Conservation (phyloP, 2,113 vertebrate genomes). For the Plestiodon gilberti region DNA sequence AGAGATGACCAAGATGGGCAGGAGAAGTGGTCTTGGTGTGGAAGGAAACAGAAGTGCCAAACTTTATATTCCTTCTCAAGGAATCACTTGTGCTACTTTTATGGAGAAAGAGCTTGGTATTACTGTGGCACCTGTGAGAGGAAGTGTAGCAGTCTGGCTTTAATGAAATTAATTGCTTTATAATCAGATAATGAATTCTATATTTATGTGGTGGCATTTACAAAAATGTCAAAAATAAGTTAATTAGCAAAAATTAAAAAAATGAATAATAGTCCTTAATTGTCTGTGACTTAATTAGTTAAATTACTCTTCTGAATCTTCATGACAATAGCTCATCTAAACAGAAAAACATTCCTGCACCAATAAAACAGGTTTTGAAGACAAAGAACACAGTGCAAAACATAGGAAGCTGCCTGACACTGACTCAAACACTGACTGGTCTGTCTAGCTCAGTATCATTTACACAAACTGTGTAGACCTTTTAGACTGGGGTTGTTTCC, state of each 20-base stretch:
- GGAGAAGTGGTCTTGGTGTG: too few species aligned
- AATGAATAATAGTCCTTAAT: constrained; percentile 56
- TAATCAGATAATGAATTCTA: constrained; percentile 63
- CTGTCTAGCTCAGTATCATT: too few species aligned
- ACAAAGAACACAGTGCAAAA: background rate
- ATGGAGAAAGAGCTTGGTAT: constrained; percentile 29
- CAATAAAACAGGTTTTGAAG: constrained; percentile 18
- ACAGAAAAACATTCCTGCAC: constrained; percentile 5
- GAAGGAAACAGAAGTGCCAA: background rate
- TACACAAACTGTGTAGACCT: too few species aligned
- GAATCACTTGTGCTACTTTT: constrained; percentile 8
- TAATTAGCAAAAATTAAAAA: constrained; percentile 54
- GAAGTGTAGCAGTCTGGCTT: constrained; percentile 36
- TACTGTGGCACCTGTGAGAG: constrained; percentile 26
- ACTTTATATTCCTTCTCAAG: background rate
- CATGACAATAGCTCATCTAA: background rate
- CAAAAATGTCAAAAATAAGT: constrained; percentile 49
- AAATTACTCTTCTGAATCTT: constrained; percentile 48
- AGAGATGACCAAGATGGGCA: too few species aligned
- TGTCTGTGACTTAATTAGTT: constrained; percentile 25
- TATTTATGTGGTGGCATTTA: constrained; percentile 49
- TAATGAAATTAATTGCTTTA: constrained; percentile 50
- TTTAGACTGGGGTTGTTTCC: too few species aligned
- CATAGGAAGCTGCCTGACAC: too few species aligned
- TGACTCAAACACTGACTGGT: too few species aligned